Conservation (phyloP, 30 jellyfish, hydroid and myxozoan species). For the Aurelia aurita region DNA sequence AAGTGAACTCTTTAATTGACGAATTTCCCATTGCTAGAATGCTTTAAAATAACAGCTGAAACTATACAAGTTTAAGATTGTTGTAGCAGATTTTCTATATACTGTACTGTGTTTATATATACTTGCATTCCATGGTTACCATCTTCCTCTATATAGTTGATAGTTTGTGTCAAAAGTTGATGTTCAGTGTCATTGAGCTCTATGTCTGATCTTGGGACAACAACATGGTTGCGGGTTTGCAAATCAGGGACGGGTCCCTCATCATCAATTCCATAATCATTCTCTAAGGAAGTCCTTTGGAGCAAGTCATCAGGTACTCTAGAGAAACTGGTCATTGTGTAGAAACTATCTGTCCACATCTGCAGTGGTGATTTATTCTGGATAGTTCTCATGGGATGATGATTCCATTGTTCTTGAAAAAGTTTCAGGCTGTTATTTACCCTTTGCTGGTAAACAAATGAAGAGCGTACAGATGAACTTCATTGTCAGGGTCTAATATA, state of each 20-base stretch:
- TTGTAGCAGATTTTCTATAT: too few relatives aligned
- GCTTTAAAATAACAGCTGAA: too few relatives aligned
- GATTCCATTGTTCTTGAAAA: slow-evolving; percentile 38
- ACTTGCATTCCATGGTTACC: slow-evolving; percentile 7
- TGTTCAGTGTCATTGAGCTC: slow-evolving; percentile 14
- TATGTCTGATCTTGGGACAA: slow-evolving; percentile 5
- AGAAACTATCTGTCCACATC: slow-evolving; percentile 33
- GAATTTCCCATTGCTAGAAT: too few relatives aligned
- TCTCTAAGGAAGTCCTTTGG: not conserved
- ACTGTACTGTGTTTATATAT: not conserved
- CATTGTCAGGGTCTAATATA: slow-evolving; percentile 55
- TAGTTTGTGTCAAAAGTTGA: not conserved
- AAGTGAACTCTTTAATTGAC: too few relatives aligned
- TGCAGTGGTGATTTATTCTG: slow-evolving; percentile 35
- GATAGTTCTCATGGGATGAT: slow-evolving; percentile 41
- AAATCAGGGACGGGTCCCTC: slow-evolving; percentile 38
- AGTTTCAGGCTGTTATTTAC: slow-evolving; percentile 10
- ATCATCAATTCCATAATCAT: slow-evolving; percentile 22
- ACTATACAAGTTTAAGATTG: too few relatives aligned
- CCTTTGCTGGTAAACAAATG: slow-evolving; percentile 39
- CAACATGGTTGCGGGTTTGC: slow-evolving; percentile 23
- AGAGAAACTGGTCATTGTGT: not conserved
- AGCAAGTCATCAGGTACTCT: not conserved
- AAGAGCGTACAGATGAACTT: slow-evolving; percentile 36
- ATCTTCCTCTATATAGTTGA: slow-evolving; percentile 4